A percentile compares a stretch with the other conserved stretches of the same genome.
phyloP scores from a whole-genome alignment of 1,140 invertebrate genomes.

The Pogonomyrmex barbatus region DNA sequence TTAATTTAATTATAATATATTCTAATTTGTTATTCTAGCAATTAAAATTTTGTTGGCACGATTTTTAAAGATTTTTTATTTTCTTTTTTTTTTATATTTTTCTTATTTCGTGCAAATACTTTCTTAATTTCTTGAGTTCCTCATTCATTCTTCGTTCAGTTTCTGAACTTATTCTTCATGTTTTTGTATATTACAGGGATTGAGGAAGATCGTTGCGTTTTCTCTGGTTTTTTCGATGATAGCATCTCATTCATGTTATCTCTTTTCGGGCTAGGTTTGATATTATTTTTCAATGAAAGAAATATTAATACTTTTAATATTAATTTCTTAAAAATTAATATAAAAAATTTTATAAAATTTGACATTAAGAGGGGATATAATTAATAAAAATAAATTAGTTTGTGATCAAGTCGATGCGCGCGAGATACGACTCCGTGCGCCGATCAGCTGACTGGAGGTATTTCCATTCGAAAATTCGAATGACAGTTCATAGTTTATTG shows the following conservation, averaged over 20 bases:
- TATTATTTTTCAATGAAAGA: not conserved
- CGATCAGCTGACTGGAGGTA: conserved; percentile 4
- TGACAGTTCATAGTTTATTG: not conserved
- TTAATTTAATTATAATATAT: no score
- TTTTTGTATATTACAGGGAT: not conserved
- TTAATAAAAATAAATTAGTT: not conserved
- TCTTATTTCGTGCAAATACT: not conserved
- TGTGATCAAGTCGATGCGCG: not conserved
- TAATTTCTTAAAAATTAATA: not conserved
- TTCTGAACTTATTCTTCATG: not conserved
- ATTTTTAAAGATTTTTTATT: no score
- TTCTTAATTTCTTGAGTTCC: not conserved
- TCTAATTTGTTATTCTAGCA: no score
- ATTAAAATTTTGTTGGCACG: no score
- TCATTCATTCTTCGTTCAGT: not conserved
- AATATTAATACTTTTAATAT: not conserved
- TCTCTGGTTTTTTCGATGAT: not conserved
- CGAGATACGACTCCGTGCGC: conserved; percentile 22
- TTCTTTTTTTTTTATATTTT: not conserved
- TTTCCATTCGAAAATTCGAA: conserved; percentile 35
- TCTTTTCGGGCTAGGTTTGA: not conserved
- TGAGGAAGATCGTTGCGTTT: not conserved
- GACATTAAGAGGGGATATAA: not conserved
- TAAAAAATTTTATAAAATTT: not conserved
- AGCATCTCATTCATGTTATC: not conserved